Percentiles rank a stretch among this genome's conserved stretches.
These are phyloP conservation scores for Acanthosepion esculentum DNA, from an alignment of 2,888 invertebrate species.

Conservation along the genomic window DNA sequence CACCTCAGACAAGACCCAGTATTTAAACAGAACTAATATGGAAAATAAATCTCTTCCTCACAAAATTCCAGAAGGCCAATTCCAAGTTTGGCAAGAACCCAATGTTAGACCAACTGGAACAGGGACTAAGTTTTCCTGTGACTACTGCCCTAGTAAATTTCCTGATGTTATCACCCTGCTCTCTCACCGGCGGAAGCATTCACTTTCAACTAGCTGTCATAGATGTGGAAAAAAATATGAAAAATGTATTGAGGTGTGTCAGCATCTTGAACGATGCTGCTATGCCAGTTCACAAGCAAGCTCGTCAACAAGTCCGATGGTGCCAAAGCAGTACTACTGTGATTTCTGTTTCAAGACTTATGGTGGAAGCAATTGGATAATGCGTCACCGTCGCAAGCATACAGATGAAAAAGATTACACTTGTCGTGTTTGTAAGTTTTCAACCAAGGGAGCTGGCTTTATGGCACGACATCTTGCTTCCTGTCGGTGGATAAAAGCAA, in stretches of 20 bases:
- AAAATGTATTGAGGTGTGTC: neutral
- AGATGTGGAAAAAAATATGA: neutral
- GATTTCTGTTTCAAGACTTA: constrained; percentile 40
- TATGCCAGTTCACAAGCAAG: neutral
- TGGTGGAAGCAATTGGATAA: constrained; percentile 42
- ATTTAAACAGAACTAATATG: neutral
- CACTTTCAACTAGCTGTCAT: neutral
- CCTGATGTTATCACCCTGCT: neutral
- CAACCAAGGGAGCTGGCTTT: neutral
- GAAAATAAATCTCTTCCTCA: neutral
- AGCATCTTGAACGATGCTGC: neutral
- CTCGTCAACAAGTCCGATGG: too few species aligned
- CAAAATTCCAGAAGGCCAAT: neutral
- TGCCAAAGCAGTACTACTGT: constrained; percentile 20
- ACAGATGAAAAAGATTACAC: neutral
- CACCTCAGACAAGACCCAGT: neutral
- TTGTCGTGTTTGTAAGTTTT: neutral
- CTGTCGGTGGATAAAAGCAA: neutral
- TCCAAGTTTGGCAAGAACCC: neutral
- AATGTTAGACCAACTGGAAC: neutral
- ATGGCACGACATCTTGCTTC: constrained; percentile 22
- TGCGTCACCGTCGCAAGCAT: constrained; percentile 39
- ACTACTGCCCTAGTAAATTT: neutral
- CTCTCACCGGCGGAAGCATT: neutral
- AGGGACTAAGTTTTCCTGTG: neutral